Conservation (phyloP, 2,797 vertebrate genomes). For the Cheirogaleus major region DNA sequence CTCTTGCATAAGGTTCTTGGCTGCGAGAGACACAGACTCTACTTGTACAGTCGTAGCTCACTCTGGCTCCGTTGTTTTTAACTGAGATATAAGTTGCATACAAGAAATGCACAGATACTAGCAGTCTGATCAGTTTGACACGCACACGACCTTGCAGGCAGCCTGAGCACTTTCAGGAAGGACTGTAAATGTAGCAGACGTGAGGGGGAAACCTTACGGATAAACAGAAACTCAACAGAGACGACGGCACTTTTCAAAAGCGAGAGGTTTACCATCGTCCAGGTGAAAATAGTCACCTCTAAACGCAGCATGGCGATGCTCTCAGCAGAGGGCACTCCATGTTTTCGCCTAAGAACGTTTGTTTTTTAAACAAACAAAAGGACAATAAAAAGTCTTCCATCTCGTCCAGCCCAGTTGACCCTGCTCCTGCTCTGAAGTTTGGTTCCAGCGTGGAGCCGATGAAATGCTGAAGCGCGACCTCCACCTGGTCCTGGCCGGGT, state of each 20-base stretch:
- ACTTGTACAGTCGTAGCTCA: neutral
- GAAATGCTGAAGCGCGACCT: accelerated
- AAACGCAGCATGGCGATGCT: neutral
- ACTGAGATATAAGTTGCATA: neutral
- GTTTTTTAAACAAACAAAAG: neutral
- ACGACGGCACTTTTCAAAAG: neutral
- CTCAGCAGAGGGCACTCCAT: too few species aligned
- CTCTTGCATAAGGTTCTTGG: neutral
- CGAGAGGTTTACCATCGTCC: neutral
- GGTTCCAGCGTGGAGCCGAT: accelerated
- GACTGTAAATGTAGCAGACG: neutral
- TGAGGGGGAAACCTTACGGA: neutral
- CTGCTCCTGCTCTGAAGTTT: neutral
- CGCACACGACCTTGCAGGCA: neutral
- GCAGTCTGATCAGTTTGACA: neutral
- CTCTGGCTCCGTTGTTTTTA: neutral
- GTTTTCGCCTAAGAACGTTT: neutral
- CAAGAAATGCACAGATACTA: neutral
- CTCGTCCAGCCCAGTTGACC: neutral
- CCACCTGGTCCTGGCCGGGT: neutral
- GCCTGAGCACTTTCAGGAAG: neutral
- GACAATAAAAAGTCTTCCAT: neutral
- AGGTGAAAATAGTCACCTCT: neutral
- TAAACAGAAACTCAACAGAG: neutral
- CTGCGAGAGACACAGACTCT: neutral